These are phyloP conservation scores for Junonia oenone DNA, from an alignment of 2,888 invertebrate species.

Conservation along the genomic window DNA sequence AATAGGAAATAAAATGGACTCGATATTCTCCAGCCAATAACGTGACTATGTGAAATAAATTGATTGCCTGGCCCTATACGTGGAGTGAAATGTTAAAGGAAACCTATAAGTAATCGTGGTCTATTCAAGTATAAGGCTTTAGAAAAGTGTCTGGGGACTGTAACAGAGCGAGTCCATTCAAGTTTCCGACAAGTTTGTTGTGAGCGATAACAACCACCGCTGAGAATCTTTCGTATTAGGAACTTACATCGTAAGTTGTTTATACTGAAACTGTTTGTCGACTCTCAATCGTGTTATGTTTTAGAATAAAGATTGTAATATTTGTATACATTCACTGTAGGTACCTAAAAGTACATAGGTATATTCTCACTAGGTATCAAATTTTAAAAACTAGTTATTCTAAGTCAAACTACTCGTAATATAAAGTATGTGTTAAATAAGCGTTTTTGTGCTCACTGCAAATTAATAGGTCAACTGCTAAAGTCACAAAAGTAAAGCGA, in stretches of 20 bases:
- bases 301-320: no score
- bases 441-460: no score
- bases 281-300: neutral
- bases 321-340: no score
- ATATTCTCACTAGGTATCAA: no score
- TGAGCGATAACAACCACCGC: constrained; percentile 15
- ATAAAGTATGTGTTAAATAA: no score
- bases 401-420: no score
- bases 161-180: constrained; percentile 19
- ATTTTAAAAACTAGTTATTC: no score
- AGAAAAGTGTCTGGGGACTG: constrained; percentile 4
- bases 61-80: neutral
- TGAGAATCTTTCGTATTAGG: constrained; percentile 10
- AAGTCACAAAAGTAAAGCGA: no score
- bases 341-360: no score
- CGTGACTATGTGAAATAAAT: neutral
- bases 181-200: constrained; percentile 15
- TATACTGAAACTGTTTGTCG: neutral
- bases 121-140: constrained; percentile 15
- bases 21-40: no score
- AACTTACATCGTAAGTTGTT: constrained; percentile 4
- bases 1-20: no score
- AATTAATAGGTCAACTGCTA: no score
- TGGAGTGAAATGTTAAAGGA: neutral
- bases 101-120: constrained; percentile 7